Evolutionary conservation across 2,113 vertebrate genomes (phyloP), one percentile per base, ranked within the genome.

Genomic region (Carassius gibelio): DNA sequence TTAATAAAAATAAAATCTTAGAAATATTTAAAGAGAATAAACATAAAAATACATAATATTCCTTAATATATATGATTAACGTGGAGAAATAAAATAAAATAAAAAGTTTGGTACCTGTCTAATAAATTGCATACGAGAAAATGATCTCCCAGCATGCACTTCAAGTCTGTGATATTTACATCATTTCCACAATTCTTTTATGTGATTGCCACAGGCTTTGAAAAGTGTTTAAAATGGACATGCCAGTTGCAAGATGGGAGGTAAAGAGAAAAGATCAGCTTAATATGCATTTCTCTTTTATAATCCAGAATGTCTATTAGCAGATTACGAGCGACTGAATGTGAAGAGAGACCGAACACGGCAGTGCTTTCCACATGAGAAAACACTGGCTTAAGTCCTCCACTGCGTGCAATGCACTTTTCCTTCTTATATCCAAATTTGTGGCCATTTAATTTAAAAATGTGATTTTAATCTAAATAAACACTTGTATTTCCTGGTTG

Each of bases 231-330:
- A 52, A 76, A 77, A 77, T 87, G 36, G 87, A 83, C 59, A 82
- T 88, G 90, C 89, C 89, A 90, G 89, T 89, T 92, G 86, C 88
- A 93, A 89, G 93, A 88, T 89, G 45, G 89, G 88, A 89, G 93
- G 93, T 93, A 92, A 93, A 92, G 88, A 89, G 91, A 92, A 30
- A 90, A 89, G 91, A 92, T 89, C 92, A 89, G 92, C 90, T 94
- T 93, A 93, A 62, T 89, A 89, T 87, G 89, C 83, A 15, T 88
- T 89, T 83, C 86, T 88, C 82, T 80, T 91, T 94, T 87, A 89
- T 94, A 94, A 94, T 93, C 94, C 93, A 94, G 90, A 92, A 89
- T 88, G 93, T 91, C 90, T 92, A 93, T 94, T 91, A 93, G 91
- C 89, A 94, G 93, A 94, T 94, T 95, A 94, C 91, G 89, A 90